Evolutionary conservation across 2,797 vertebrate genomes (phyloP).

Genomic region (Characodon lateralis): DNA sequence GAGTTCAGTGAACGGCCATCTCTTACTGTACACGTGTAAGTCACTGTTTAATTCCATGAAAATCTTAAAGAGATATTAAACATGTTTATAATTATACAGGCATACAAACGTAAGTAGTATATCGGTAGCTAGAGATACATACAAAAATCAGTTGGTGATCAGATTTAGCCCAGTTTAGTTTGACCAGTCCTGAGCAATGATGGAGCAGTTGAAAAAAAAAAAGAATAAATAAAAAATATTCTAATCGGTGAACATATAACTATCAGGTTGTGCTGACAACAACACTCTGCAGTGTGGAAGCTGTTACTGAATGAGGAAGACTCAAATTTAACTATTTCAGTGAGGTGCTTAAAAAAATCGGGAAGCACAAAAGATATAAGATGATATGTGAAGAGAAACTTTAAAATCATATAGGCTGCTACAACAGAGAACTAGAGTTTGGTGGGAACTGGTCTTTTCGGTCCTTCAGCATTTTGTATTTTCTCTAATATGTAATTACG

Average conservation of each 20-base stretch:
- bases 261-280: neutral
- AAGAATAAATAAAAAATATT: too few species aligned
- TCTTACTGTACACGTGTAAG: conserved; percentile 10
- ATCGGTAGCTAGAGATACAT: neutral
- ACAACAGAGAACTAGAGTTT: neutral
- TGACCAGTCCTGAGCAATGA: neutral
- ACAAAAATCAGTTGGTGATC: conserved; percentile 34
- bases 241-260: too few species aligned
- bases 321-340: neutral
- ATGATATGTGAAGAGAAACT: neutral
- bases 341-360: neutral
- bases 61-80: neutral
- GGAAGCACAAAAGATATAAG: neutral
- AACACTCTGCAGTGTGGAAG: neutral
- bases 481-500: neutral
- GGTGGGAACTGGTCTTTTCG: neutral
- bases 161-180: neutral
- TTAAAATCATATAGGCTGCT: neutral
- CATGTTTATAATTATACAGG: neutral
- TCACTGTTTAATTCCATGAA: conserved; percentile 25
- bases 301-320: neutral
- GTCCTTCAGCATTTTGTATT: neutral
- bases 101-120: conserved; percentile 5
- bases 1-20: conserved; percentile 67
- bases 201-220: neutral